Base-by-base conservation (phyloP, 2,797 vertebrate species). In the Morelia viridis region DNA sequence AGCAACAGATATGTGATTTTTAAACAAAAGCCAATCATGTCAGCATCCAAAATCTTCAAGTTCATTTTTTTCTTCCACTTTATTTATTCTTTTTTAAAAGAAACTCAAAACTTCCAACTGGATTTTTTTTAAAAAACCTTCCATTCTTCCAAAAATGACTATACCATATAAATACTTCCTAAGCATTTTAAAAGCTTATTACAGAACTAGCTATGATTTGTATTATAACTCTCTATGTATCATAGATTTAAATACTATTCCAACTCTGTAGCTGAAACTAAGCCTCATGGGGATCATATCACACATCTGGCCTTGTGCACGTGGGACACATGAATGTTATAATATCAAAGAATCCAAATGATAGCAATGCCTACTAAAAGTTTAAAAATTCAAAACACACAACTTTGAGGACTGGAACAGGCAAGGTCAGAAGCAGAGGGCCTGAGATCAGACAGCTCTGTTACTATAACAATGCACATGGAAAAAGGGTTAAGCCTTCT, bases 1-100 rank as follows among this genome's bases (percentile, higher is more conserved):
- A 96, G 96, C 95, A 96, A 97, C 94, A 96, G 97, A 97, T 91
- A 87, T 92, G 92, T 94, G 86, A 92, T 94, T 88, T 86, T 97
- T 96, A 93, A 95, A 96, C 95, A 94, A 97, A 91, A 91, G 93
- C 0, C 94, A 95, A 94, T 96, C 93, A 96, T 94, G 92, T 53
- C 64, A 92, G 96, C 95, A 97, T 93, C 85, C 91, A 94, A 89
- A 86, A 94, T n/a, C 89, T 93, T 85, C 0, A 58, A 94, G 89
- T 93, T 95, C 93, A 93, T 89, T 94, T 96, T 94, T 93, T 93
- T 85, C 95, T 91, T 90, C 90, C 85, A 94, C 92, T 92, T 17
- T 87, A 68, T 9, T 22, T 3, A 0, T 88, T 93, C 89, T 60
- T 88, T 90, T 89, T 90, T n/a, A 12, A 0, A 68, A 89, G 92